Conservation (phyloP, 2,797 vertebrate genomes). For the Spheniscus humboldti region DNA sequence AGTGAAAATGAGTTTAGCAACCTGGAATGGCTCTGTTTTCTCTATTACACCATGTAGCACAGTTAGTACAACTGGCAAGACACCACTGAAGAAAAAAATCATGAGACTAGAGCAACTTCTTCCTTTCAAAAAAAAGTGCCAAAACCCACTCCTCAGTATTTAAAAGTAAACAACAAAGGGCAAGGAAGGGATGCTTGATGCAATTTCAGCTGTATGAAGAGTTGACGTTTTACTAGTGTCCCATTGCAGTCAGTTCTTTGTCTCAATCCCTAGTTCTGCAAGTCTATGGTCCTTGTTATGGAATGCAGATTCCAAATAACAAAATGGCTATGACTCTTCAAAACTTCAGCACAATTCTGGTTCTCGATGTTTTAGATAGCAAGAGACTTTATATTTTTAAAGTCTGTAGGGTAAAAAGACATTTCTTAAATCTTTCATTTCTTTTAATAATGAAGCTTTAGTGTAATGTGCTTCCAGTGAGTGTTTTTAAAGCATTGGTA, state of each 20-base stretch:
- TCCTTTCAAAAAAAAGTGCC: slow-evolving; percentile 22
- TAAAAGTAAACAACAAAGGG: slow-evolving; percentile 4
- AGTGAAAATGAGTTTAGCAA: slow-evolving; percentile 58
- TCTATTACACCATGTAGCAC: slow-evolving; percentile 47
- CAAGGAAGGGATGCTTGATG: neutral
- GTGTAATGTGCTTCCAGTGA: neutral
- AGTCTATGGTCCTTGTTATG: neutral
- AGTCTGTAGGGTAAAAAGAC: neutral
- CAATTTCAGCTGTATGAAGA: neutral
- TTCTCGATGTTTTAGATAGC: neutral
- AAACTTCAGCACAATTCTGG: neutral
- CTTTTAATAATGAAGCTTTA: neutral
- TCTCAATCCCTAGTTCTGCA: neutral
- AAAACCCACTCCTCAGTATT: neutral
- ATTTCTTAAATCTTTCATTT: neutral
- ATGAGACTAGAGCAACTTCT: neutral
- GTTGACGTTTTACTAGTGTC: neutral
- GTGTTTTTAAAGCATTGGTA: neutral
- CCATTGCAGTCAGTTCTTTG: neutral
- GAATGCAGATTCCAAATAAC: neutral
- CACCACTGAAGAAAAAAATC: slow-evolving; percentile 10
- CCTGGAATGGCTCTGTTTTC: slow-evolving; percentile 45
- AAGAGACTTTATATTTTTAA: neutral
- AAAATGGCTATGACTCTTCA: neutral
- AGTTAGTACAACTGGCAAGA: slow-evolving; percentile 56